Conservation (phyloP, 2,888 invertebrate species). For the Branchinecta sandiegonensis region DNA sequence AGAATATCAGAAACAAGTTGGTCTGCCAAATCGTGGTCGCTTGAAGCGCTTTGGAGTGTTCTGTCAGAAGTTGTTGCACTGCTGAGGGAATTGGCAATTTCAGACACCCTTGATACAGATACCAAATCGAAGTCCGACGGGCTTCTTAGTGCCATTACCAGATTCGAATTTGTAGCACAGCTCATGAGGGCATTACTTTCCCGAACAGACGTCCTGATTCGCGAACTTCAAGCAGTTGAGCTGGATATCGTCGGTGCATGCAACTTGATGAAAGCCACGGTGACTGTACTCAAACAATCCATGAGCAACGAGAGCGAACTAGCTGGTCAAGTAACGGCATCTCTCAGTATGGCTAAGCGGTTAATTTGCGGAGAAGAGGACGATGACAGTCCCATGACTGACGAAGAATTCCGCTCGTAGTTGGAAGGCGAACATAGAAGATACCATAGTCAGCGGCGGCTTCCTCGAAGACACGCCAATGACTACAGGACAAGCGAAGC, state of each 20-base stretch:
- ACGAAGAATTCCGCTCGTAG: too few relatives aligned
- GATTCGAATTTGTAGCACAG: neutral
- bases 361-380: neutral
- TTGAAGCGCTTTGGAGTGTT: slow-evolving; percentile 13
- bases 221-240: slow-evolving; percentile 6
- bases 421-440: too few relatives aligned
- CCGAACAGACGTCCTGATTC: neutral
- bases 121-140: too few relatives aligned
- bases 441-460: too few relatives aligned
- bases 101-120: too few relatives aligned
- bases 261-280: slow-evolving; percentile 4
- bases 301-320: neutral
- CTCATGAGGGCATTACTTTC: neutral
- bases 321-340: neutral
- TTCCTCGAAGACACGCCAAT: too few relatives aligned
- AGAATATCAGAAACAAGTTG: neutral
- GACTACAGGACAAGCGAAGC: too few relatives aligned
- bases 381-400: neutral
- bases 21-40: neutral
- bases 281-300: neutral
- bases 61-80: slow-evolving; percentile 2
- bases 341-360: neutral
- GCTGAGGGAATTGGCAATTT: too few relatives aligned
- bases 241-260: slow-evolving; percentile 1
- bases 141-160: too few relatives aligned